Percentiles rank a stretch among this genome's conserved stretches.
phyloP scores from a whole-genome alignment of 2,888 invertebrate genomes.

The Agrotis segetum region DNA sequence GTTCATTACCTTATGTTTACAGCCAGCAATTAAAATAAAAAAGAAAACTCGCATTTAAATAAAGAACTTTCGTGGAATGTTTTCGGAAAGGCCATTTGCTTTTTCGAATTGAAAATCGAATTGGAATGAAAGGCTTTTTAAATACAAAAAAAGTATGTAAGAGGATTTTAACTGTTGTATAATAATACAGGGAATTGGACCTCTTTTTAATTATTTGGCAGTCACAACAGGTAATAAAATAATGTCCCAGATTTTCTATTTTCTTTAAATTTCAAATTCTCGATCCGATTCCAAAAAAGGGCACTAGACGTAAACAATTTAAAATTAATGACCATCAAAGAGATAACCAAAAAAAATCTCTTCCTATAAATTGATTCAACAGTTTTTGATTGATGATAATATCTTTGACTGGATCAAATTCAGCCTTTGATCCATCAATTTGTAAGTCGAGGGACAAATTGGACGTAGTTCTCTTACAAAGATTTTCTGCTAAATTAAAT shows the following conservation, averaged over 20 bases:
- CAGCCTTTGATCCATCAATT: slow-evolving; percentile 50
- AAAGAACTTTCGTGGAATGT: slow-evolving; percentile 32
- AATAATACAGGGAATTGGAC: slow-evolving; percentile 4
- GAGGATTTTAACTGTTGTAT: slow-evolving; percentile 11
- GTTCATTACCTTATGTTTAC: slow-evolving; percentile 58
- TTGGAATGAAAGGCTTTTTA: slow-evolving; percentile 27
- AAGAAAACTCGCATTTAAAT: slow-evolving; percentile 52
- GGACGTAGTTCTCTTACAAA: slow-evolving; percentile 22
- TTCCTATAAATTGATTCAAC: slow-evolving; percentile 27
- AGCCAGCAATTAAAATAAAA: slow-evolving; percentile 54
- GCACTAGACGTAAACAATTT: background rate
- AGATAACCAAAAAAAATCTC: background rate
- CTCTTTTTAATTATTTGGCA: background rate
- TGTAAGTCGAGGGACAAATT: slow-evolving; percentile 38
- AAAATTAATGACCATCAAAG: background rate
- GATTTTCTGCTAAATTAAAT: slow-evolving; percentile 8
- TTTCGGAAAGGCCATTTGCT: slow-evolving; percentile 20
- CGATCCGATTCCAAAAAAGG: background rate
- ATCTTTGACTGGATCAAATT: slow-evolving; percentile 41
- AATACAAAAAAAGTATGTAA: slow-evolving; percentile 7
- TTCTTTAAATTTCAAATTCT: too few species aligned
- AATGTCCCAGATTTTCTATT: too few species aligned
- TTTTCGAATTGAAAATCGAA: slow-evolving; percentile 41
- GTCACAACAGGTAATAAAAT: background rate
- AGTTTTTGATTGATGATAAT: slow-evolving; percentile 41